phyloP scores from a whole-genome alignment of 2,797 vertebrate species.

The Oryzias dopingdopingensis region DNA sequence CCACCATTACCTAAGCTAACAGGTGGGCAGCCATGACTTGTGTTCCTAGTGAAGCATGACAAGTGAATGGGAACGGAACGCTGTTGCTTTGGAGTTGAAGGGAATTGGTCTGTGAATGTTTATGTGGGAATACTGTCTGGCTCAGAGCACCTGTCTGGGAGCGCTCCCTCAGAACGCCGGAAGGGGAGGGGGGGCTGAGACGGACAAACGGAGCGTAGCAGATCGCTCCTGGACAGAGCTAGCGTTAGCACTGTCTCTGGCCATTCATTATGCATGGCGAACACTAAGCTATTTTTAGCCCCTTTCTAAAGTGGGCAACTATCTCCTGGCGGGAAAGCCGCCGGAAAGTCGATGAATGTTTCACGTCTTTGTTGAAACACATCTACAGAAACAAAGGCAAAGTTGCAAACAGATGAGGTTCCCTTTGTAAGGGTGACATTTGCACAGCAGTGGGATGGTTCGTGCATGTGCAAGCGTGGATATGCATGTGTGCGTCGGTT shows the following conservation, averaged over 20 bases:
- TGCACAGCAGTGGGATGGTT: conserved; percentile 42
- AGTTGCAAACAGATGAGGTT: conserved; percentile 50
- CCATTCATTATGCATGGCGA: conserved; percentile 81
- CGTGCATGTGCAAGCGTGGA: conserved; percentile 10
- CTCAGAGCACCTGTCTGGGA: conserved; percentile 77
- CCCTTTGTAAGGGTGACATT: conserved; percentile 67
- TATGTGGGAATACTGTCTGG: conserved; percentile 74
- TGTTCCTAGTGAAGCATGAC: conserved; percentile 68
- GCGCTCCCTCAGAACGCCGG: conserved; percentile 53
- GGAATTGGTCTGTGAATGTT: conserved; percentile 67
- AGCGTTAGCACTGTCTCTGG: conserved; percentile 66
- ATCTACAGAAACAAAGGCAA: conserved; percentile 67
- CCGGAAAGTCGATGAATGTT: conserved; percentile 70
- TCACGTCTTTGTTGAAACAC: conserved; percentile 73
- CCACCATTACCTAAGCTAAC: conserved; percentile 74
- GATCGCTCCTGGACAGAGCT: conserved; percentile 76
- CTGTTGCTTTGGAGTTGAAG: conserved; percentile 61
- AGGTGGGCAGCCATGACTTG: conserved; percentile 75
- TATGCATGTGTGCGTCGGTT: conserved; percentile 14
- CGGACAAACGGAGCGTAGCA: conserved; percentile 71
- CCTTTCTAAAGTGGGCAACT: conserved; percentile 62
- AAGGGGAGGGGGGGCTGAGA: conserved; percentile 55
- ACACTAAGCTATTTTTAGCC: conserved; percentile 72
- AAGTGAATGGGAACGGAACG: conserved; percentile 64
- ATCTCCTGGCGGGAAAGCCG: conserved; percentile 70